These are phyloP conservation scores for Xerus inauris DNA, from an alignment of 2,113 vertebrate species.

Conservation along the genomic window DNA sequence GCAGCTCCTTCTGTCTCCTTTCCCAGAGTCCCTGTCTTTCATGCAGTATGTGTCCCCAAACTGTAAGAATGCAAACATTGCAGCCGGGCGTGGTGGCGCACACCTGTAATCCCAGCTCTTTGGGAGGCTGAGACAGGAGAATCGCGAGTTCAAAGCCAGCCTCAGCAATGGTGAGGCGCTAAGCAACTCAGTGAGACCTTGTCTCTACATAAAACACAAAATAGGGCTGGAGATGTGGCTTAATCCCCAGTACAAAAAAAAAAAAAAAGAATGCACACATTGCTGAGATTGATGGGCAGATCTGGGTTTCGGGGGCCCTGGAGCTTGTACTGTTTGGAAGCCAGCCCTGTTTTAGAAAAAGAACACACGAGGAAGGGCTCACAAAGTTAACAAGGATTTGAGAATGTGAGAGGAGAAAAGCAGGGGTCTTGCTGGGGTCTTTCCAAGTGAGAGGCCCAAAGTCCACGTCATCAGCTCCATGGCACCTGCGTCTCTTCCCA, in stretches of 20 bases:
- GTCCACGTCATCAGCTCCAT: background rate
- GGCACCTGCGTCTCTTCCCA: background rate
- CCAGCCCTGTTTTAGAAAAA: background rate
- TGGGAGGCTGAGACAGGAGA: too few species aligned
- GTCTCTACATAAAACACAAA: too few species aligned
- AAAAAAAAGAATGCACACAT: too few species aligned
- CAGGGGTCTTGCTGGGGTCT: background rate
- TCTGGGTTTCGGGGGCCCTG: background rate
- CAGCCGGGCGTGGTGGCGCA: too few species aligned
- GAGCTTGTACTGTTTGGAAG: background rate
- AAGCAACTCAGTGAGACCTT: too few species aligned
- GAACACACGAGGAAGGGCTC: background rate
- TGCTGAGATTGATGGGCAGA: background rate
- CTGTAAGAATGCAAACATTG: background rate
- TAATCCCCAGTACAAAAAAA: too few species aligned
- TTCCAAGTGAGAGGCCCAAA: background rate
- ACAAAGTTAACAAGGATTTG: background rate
- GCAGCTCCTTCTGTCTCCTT: background rate
- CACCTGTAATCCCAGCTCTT: too few species aligned
- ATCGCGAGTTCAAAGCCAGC: too few species aligned
- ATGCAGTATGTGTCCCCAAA: fast-evolving
- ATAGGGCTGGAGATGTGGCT: too few species aligned
- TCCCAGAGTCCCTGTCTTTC: background rate
- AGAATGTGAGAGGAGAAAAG: background rate
- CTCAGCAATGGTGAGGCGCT: too few species aligned